phyloP scores from a whole-genome alignment of 2,113 vertebrate species.

The Glaucidium brasilianum region DNA sequence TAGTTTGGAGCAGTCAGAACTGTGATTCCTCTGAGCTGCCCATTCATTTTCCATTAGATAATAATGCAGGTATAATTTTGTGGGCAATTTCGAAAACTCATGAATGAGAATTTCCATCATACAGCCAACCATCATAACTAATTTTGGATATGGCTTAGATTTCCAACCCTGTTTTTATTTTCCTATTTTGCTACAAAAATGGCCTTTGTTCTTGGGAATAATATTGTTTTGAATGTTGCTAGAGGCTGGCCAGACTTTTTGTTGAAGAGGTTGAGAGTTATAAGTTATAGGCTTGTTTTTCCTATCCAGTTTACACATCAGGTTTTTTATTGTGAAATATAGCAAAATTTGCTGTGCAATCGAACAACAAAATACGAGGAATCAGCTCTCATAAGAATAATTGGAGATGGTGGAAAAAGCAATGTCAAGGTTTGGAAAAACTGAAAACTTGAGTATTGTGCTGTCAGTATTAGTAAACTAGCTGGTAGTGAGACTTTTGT shows the following conservation, averaged over 20 bases:
- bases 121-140: not conserved
- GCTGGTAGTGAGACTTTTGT: not conserved
- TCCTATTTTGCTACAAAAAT: not conserved
- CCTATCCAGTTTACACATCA: not conserved
- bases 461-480: not conserved
- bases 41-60: not conserved
- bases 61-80: not conserved
- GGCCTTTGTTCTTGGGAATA: not conserved
- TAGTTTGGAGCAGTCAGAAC: not conserved
- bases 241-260: not conserved
- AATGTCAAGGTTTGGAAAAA: not conserved
- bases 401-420: not conserved
- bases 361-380: not conserved
- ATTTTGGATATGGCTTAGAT: not conserved
- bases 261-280: not conserved
- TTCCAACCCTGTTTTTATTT: not conserved
- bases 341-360: not conserved
- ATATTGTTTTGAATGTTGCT: not conserved
- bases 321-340: not conserved
- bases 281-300: not conserved
- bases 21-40: not conserved
- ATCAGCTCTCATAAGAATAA: not conserved
- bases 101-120: not conserved
- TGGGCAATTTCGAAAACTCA: not conserved
- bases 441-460: not conserved